These are phyloP conservation scores for Sitta europaea DNA, from an alignment of 2,113 vertebrate species.

Conservation along the genomic window DNA sequence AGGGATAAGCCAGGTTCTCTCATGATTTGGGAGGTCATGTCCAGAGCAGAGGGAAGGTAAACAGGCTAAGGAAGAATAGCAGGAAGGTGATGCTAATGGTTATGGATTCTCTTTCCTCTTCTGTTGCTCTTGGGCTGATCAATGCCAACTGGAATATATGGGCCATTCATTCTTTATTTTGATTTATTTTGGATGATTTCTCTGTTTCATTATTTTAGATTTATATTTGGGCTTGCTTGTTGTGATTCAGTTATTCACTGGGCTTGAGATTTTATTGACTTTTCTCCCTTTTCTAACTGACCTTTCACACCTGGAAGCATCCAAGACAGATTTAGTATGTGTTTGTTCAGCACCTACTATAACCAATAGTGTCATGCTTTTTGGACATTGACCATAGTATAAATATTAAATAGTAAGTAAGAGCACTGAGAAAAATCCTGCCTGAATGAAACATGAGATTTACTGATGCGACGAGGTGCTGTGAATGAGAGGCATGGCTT, in stretches of 20 bases:
- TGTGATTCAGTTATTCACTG: neutral
- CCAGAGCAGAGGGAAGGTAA: neutral
- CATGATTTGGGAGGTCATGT: accelerated
- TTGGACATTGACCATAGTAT: neutral
- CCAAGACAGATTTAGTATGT: neutral
- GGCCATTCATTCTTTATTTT: neutral
- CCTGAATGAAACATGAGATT: conserved; percentile 10
- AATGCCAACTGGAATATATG: neutral
- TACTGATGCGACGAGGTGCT: neutral
- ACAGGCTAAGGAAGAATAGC: neutral
- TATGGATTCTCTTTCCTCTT: neutral
- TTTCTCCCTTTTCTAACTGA: neutral
- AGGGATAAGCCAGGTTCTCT: neutral
- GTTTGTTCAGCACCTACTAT: neutral
- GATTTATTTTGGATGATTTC: neutral
- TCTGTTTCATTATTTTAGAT: neutral
- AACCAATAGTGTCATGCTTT: neutral
- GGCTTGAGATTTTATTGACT: neutral
- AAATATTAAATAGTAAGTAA: conserved; percentile 24
- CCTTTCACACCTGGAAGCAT: neutral
- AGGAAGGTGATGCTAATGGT: neutral
- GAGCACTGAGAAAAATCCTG: neutral
- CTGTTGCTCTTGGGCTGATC: neutral
- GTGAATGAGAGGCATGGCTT: neutral
- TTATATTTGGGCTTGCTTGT: neutral